Base-by-base conservation (phyloP, 2,888 invertebrate genomes). In the Perizoma affinitatum region DNA sequence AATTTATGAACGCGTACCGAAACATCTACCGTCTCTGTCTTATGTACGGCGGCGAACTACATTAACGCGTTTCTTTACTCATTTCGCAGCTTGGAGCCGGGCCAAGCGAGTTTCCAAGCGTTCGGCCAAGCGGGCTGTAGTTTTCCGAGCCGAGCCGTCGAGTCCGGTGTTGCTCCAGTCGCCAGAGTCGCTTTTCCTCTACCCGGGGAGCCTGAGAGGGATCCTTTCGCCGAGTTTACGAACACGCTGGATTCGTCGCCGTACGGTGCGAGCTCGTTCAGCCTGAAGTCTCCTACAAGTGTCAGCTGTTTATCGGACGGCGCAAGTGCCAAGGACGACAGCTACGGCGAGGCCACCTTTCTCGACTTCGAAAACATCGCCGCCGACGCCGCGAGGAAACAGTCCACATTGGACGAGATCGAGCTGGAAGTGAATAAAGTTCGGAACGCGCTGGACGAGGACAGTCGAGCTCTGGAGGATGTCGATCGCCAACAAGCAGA, bases 81-180 rank as follows among this genome's bases (percentile, higher is more conserved):
- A 90, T 91, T 91, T 92, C 88, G 86, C 93, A 91, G 92, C 85
- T 93, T 93, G 93, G 92, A 93, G 87, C 86, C 90, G 90, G 87
- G 93, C 92, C 93, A 93, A 93, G 84, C 85, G 86, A 87, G 87
- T 88, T 92, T 92, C 80, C 92, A 88, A 90, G 88, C 90, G 89
- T 88, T 87, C 86, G 84, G 84, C 76, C 80, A 86, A 80, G 88
- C 88, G 81, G 85, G 77, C 88, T 88, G 90, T 92, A 92, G 92
- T 92, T 91, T 92, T 91, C 90, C 91, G 87, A 90, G 82, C 80
- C 83, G 72, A 73, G 81, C 86, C 87, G 88, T 80, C 87, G 91
- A 86, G 90, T 83, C 86, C 86, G 85, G 90, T 90, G 83, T 87
- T 86, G 82, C 83, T 85, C 76, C 83, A 73, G 76, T 78, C 65